Base-by-base conservation (phyloP, 2,888 invertebrate genomes). In the Charanyca ferruginea region DNA sequence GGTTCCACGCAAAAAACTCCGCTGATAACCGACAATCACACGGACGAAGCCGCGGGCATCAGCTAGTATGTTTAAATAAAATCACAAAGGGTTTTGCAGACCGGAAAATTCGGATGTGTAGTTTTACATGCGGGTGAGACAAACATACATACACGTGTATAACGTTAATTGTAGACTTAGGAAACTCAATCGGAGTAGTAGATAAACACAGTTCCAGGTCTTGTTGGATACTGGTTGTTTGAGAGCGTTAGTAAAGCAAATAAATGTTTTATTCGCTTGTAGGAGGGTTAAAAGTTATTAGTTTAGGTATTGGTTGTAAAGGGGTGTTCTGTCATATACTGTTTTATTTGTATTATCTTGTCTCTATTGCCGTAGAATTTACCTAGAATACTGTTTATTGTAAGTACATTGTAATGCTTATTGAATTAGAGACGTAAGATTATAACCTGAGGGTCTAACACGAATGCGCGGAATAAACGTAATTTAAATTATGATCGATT, bases 91-190 rank as follows among this genome's bases (percentile, higher is more conserved):
- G 91, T 80, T 80, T 83, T 68, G 81, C 81, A 93, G 94, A 94
- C 93, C 88, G 95, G 91, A 94, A 94, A 94, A 94, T 94, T 93
- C 86, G 86, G 83, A 86, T 87, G 91, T 88, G 88, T 91, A 86
- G 91, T 90, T 87, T 89, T 87, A 90, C 90, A 94, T 95, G 93
- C 93, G 94, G 94, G 94, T 76, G 79, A 66, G 63, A 88, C 86
- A 91, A 91, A 93, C 87, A 91, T 81, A 83, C 73, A 65, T 70
- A 65, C 62, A 73, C 64, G 58, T 48, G 67, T 76, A 71, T 77
- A 71, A 42, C 51, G 67, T 75, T 80, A 81, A 83, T 82, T 82
- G 82, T 82, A 83, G 82, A 81, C 79, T 83, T 83, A 75, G 81
- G 69, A 82, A 83, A 80, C 75, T 75, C 66, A 41, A 66, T 77